These are phyloP conservation scores for Chloebia gouldiae DNA, from an alignment of 2,113 vertebrate species.

Conservation along the genomic window DNA sequence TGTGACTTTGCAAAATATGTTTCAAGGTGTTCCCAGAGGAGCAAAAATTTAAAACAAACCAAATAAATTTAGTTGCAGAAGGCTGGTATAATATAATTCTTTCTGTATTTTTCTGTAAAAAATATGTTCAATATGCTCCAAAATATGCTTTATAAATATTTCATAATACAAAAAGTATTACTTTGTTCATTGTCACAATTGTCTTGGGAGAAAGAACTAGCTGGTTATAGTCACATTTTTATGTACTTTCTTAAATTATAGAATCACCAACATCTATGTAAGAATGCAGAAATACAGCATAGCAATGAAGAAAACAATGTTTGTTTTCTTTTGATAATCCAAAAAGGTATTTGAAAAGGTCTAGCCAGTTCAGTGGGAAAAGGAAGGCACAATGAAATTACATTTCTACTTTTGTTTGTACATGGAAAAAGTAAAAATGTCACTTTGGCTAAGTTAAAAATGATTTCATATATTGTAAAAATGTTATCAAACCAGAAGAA, in stretches of 20 bases:
- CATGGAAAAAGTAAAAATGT: slow-evolving; percentile 47
- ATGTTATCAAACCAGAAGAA: slow-evolving; percentile 50
- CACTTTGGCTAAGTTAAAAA: slow-evolving; percentile 32
- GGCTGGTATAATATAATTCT: background rate
- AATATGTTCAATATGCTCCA: background rate
- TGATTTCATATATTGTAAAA: slow-evolving; percentile 10
- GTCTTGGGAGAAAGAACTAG: background rate
- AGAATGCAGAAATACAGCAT: background rate
- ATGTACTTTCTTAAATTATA: background rate
- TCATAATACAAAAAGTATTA: background rate
- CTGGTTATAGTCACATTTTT: background rate
- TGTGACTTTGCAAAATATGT: background rate
- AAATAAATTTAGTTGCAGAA: background rate
- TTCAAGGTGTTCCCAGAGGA: background rate
- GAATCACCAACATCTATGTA: background rate
- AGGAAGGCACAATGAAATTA: slow-evolving; percentile 2
- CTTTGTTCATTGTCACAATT: background rate
- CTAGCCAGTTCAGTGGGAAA: background rate
- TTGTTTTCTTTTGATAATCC: background rate
- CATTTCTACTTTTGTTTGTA: slow-evolving; percentile 31
- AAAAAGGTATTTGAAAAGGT: slow-evolving; percentile 17
- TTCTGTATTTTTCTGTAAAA: background rate
- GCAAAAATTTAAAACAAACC: background rate
- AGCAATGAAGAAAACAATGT: background rate
- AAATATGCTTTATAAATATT: background rate